Evolutionary conservation across 2,888 invertebrate genomes (phyloP).

Genomic region (Epicampocera succincta): DNA sequence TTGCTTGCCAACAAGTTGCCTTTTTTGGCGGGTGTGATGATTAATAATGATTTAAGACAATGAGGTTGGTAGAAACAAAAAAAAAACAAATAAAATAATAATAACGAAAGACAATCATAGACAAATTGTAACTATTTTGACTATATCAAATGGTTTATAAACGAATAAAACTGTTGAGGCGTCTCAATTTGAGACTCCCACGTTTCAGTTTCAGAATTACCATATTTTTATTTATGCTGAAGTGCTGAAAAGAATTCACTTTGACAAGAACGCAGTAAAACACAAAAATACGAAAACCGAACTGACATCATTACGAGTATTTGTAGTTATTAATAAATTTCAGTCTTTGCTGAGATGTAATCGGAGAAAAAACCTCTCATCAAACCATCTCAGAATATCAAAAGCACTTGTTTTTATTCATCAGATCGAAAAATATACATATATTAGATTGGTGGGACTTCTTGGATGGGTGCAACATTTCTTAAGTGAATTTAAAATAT

Average conservation of each 20-base stretch:
- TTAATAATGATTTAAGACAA: slow-evolving; percentile 27
- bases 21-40: slow-evolving; percentile 43
- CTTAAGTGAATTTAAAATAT: too few relatives aligned
- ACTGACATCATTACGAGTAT: slow-evolving; percentile 51
- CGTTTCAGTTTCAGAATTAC: slow-evolving; percentile 38
- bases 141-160: slow-evolving; percentile 19
- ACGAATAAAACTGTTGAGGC: slow-evolving; percentile 58
- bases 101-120: slow-evolving; percentile 11
- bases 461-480: too few relatives aligned
- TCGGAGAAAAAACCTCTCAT: too few relatives aligned
- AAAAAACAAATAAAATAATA: too few relatives aligned
- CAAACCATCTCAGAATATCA: too few relatives aligned
- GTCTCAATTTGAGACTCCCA: slow-evolving; percentile 58
- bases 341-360: too few relatives aligned
- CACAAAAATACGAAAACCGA: slow-evolving; percentile 19
- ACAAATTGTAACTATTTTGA: slow-evolving; percentile 34
- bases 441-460: too few relatives aligned
- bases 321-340: too few relatives aligned
- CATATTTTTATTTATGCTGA: slow-evolving; percentile 16
- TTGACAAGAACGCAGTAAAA: neutral
- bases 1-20: slow-evolving; percentile 41
- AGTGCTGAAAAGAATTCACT: slow-evolving; percentile 13
- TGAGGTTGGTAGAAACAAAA: neutral
- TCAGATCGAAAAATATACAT: too few relatives aligned
- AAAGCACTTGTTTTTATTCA: too few relatives aligned